These are phyloP conservation scores for Heliconius nattereri DNA, from an alignment of 1,140 invertebrate species.

Conservation along the genomic window DNA sequence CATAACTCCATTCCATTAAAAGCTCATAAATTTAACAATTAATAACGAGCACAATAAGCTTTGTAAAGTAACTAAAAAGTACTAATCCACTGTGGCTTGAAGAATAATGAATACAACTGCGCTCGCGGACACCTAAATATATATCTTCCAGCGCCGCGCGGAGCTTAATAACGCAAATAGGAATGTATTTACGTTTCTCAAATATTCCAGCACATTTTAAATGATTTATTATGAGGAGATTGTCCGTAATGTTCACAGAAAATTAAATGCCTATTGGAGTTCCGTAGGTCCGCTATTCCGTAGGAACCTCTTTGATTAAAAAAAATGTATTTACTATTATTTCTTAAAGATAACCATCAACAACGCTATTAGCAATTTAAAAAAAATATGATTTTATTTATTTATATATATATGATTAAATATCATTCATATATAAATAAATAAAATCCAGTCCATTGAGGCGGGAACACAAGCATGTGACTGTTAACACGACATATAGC, in stretches of 20 bases:
- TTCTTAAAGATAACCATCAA: background rate
- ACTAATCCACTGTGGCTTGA: constrained; percentile 52
- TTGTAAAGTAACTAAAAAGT: constrained; percentile 19
- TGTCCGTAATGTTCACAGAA: background rate
- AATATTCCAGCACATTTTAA: constrained; percentile 53
- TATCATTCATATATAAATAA: too few species aligned
- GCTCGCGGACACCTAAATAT: constrained; percentile 55
- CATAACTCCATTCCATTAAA: background rate
- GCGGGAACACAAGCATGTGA: too few species aligned
- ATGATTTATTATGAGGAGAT: constrained; percentile 20
- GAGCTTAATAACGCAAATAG: constrained; percentile 65
- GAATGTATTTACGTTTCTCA: constrained; percentile 50
- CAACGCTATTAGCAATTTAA: too few species aligned
- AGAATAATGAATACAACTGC: constrained; percentile 50
- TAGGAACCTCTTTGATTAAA: background rate
- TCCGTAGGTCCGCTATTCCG: background rate
- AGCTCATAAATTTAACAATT: background rate
- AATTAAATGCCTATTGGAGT: background rate
- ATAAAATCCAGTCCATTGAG: too few species aligned
- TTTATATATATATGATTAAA: too few species aligned
- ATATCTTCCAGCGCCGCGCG: constrained; percentile 46
- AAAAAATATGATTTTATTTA: too few species aligned
- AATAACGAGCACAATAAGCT: background rate
- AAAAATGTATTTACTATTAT: background rate
- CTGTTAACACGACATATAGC: too few species aligned